phyloP scores from a whole-genome alignment of 2,797 vertebrate species.

The Thunnus albacares region DNA sequence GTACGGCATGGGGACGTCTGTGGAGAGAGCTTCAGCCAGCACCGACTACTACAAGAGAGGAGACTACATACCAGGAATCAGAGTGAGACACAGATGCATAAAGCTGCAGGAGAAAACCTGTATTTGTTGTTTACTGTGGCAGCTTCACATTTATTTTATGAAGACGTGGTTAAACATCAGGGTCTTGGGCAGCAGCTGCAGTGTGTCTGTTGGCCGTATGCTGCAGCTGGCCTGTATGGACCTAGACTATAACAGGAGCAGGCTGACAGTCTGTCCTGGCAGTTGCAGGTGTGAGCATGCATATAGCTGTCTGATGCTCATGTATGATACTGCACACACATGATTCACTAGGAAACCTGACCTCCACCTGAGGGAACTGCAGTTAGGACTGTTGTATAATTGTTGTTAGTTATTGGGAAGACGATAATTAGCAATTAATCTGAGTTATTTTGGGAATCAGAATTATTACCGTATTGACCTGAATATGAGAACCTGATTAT shows the following conservation, averaged over 20 bases:
- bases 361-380: no score
- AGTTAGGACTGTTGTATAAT: no score
- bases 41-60: slow-evolving; percentile 96
- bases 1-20: slow-evolving; percentile 95
- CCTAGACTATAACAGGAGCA: slow-evolving; percentile 80
- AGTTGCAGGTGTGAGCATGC: slow-evolving; percentile 87
- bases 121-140: neutral
- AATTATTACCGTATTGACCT: no score
- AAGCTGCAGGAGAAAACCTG: no score
- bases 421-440: neutral
- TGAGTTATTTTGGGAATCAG: neutral
- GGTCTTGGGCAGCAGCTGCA: slow-evolving; percentile 75
- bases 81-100: slow-evolving; percentile 77
- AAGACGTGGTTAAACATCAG: no score
- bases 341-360: no score
- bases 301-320: slow-evolving; percentile 79
- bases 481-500: no score
- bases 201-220: slow-evolving; percentile 47
- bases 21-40: slow-evolving; percentile 92
- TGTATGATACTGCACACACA: slow-evolving; percentile 86
- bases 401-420: no score
- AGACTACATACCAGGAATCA: slow-evolving; percentile 93
- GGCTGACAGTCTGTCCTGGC: slow-evolving; percentile 60
- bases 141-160: no score
- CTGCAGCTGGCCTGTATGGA: slow-evolving; percentile 67